A percentile compares a stretch with the other conserved stretches of the same genome.
phyloP scores from a whole-genome alignment of 2,888 invertebrate species.

The Hemistola chrysoprasaria region DNA sequence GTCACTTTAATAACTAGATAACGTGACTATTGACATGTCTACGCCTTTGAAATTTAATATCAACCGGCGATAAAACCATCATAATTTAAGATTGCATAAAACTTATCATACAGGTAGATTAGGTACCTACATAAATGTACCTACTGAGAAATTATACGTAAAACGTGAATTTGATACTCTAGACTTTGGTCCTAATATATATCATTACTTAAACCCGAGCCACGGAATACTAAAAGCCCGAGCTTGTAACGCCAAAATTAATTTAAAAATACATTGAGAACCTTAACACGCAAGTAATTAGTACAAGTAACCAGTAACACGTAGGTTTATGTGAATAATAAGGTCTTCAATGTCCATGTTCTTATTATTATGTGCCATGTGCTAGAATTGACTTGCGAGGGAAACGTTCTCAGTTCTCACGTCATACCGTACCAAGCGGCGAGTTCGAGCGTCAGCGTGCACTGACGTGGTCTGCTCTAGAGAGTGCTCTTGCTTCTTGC shows the following conservation, averaged over 20 bases:
- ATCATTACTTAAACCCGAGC: too few species aligned
- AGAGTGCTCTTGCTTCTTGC: constrained; percentile 67
- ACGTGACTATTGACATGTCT: constrained; percentile 22
- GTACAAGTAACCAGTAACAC: too few species aligned
- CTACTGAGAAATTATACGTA: too few species aligned
- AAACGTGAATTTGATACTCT: too few species aligned
- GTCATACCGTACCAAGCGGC: constrained; percentile 54
- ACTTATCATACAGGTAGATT: too few species aligned
- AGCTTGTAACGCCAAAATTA: too few species aligned
- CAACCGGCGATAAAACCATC: constrained; percentile 14
- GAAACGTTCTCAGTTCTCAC: constrained; percentile 38
- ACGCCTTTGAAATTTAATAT: constrained; percentile 17
- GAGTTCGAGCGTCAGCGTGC: constrained; percentile 50
- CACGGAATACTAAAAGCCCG: too few species aligned
- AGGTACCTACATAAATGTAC: too few species aligned
- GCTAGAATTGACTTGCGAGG: constrained; percentile 9
- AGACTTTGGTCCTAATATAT: too few species aligned
- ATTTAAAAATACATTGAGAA: too few species aligned
- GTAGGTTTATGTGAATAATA: background rate
- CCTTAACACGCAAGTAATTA: too few species aligned
- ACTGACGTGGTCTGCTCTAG: constrained; percentile 58
- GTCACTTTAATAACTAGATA: constrained; percentile 10
- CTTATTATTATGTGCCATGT: background rate
- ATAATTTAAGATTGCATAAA: background rate
- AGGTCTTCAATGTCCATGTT: background rate